Base-by-base conservation (phyloP, 2,797 vertebrate species). In the Synaphobranchus kaupii region DNA sequence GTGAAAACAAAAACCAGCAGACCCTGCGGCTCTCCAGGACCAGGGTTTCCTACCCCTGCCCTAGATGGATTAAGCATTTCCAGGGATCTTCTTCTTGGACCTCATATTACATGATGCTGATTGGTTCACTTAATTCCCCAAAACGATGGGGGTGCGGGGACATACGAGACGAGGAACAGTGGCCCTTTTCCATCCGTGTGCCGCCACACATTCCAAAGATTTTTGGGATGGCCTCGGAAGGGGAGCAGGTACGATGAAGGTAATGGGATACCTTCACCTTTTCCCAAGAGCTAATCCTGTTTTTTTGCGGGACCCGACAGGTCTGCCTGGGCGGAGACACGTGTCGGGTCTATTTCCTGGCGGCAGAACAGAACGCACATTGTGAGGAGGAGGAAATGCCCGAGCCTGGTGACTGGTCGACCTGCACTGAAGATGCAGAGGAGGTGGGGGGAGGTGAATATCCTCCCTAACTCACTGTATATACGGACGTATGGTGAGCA, bases 231-330 rank as follows among this genome's bases (percentile, higher is more conserved):
- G 84, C 25, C 56, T 73, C 1, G 73, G 56, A 84, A 68, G 63
- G 31, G 8, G 28, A 52, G 63, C 44, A 85, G 84, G 84, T 50
- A 85, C n/a, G 22, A n/a, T 66, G 28, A n/a, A 22, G 8, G 73
- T 78, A 28, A 86, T 63, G 20, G 58, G 86, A 86, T 76, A 86
- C 78, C 28, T 48, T n/a, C 7, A 56, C 78, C 71, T 82, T 82
- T 82, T 34, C 31, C 8, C 39, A 1, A 20, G 31, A 20, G 47
- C 0, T 28, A 48, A 81, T 82, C 56, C 76, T 22, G 76, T 48
- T 86, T 82, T 56, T 80, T 56, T 31, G 76, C 56, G n/a, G 1
- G 25, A 7, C 54, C 54, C 71, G 44, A 44, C 71, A 76, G 71
- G 71, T 76, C 15, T 39, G 15, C 7, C 44, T 25, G 78, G 78